A percentile compares a stretch with the other conserved stretches of the same genome.
Evolutionary conservation across 2,797 vertebrate species (phyloP).

Genomic region (Melanotaenia nigrans): DNA sequence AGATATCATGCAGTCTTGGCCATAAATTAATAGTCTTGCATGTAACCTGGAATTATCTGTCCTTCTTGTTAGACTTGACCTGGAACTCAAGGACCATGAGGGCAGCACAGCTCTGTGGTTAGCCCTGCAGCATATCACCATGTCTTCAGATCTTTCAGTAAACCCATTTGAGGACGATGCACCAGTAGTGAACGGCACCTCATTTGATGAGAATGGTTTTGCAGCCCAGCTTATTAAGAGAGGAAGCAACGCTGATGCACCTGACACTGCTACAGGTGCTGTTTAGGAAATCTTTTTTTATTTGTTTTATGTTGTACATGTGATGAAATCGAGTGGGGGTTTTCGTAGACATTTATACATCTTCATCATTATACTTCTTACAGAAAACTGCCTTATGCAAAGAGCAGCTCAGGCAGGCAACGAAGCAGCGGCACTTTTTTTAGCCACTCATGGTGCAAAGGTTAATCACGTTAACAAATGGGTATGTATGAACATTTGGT

Average conservation of each 20-base stretch:
- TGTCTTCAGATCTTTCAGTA: conserved; percentile 90
- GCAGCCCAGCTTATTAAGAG: conserved; percentile 93
- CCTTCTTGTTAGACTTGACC: conserved; percentile 85
- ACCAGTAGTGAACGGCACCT: conserved; percentile 94
- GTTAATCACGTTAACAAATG: conserved; percentile 96
- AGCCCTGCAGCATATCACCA: conserved; percentile 93
- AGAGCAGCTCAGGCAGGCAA: conserved; percentile 90
- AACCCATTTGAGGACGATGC: conserved; percentile 93
- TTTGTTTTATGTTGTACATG: no score
- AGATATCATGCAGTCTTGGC: neutral
- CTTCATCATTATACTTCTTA: neutral
- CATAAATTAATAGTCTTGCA: neutral
- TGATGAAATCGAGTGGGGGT: neutral
- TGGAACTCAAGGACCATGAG: conserved; percentile 95
- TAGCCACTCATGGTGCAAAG: conserved; percentile 93
- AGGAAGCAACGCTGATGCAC: conserved; percentile 93
- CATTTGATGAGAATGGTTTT: conserved; percentile 96
- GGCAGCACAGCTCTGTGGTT: conserved; percentile 97
- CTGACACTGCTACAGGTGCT: conserved; percentile 89
- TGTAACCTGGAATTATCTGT: conserved; percentile 17
- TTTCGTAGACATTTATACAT: neutral
- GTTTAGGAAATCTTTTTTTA: neutral
- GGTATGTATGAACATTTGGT: conserved; percentile 81
- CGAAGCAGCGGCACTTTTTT: conserved; percentile 95
- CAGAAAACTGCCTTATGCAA: conserved; percentile 95